Evolutionary conservation across 2,113 vertebrate species (phyloP), one percentile per base, ranked within the genome.

Genomic region (Phycodurus eques): DNA sequence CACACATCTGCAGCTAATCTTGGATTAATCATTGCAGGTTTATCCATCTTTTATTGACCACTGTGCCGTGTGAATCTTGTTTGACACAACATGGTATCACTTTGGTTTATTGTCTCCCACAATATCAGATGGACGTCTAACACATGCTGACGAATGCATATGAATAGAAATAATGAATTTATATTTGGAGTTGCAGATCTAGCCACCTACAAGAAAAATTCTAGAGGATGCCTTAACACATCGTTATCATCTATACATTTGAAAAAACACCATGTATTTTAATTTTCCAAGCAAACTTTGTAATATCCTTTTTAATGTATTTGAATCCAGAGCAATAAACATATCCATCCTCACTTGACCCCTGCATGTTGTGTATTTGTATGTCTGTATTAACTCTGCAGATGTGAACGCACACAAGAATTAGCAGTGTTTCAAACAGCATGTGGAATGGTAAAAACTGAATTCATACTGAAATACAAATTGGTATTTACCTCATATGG

Each of bases 351-450:
- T 44, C 10, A 10, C 43, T 8, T 8, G 70, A 76, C 87, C 77
- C 81, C 75, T 57, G 75, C 68, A 68, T 68, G 47, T 75, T 80
- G 57, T 69, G 80, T 77, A 68, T 83, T 80, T 81, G 47, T 4
- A 47, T 15, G 13, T 49, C 47, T 27, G 27, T 15, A 49, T 49
- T 49, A 14, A 49, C 47, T 14, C 35, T 61, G 68, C 79, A 65
- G 72, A 87, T 80, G 73, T 66, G 56, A 77, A 83, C 71, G 76
- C 7, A 5, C 67, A 46, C 17, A 27, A 54, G 15, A 53, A 51
- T 74, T 35, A 35, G 17, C 2, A 5, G 33, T 27, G 63, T 77
- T 9, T 39, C 27, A 60, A 54, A 53, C 71, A 78, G 75, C 79
- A 47, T 76, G 73, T 65, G 68, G 51, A 39, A n/a, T 35, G 53